Base-by-base conservation (phyloP, 2,113 vertebrate genomes). In the Sarotherodon lohbergeri region DNA sequence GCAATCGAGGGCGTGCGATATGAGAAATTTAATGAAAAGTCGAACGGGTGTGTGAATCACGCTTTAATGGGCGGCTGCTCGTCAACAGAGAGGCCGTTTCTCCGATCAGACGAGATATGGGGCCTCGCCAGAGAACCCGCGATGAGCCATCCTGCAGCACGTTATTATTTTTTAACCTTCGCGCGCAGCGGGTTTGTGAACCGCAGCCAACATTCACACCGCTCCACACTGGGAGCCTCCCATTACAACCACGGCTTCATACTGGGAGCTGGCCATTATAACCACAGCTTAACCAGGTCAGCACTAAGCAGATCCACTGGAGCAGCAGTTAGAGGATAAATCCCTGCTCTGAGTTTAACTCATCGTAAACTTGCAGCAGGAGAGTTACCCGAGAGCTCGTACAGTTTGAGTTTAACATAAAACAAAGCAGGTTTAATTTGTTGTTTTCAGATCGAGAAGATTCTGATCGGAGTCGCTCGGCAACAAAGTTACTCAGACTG, bases 141-240 rank as follows among this genome's bases (percentile, higher is more conserved):
- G 32, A 46, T 73, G 83, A 90, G 90, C 92, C 83, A 13, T 88
- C 90, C 83, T 11, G 79, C 29, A 43, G 83, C 63, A 73, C 80
- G 76, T 91, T 76, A 89, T 90, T 90, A 86, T 90, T 55, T 86
- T 80, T 90, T 84, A 91, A 86, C 84, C 84, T 90, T 82, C 13
- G 6, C 8, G 16, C 80, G 1, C 86, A 88, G 91, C 88, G 24
- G 85, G 61, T 83, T 34, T 43, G 82, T 19, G 84, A 81, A 82
- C 46, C 4, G 12, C 78, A 52, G 86, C 84, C 29, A 9, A 55
- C 83, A 80, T 86, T 86, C 84, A 88, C 79, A 12, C 27, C 7
- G 5, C 84, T 83, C 17, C 86, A 85, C 81, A 68, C 82, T 66
- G 80, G 81, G 90, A 86, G 22, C 32, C 19, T 59, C 56, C 78